Base-by-base conservation (phyloP, 2,797 vertebrate species). In the Alectoris magna region DNA sequence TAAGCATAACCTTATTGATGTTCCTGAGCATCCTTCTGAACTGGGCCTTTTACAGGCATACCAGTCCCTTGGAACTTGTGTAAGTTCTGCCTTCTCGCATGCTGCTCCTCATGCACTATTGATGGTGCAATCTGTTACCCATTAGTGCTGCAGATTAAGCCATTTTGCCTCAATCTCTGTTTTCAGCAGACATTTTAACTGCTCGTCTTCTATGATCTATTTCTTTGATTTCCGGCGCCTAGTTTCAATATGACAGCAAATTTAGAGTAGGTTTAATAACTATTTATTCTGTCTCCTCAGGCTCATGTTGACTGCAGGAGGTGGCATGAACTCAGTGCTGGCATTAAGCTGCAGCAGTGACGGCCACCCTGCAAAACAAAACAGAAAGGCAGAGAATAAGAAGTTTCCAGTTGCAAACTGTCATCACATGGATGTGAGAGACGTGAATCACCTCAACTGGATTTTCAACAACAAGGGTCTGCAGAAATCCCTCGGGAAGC, bases 211-310 rank as follows among this genome's bases (percentile, higher is more conserved):
- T 79, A 83, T 87, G 75, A 95, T 86, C 60, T 78, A 92, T 95
- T 95, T 95, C 92, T 95, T 95, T 96, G 83, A 89, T 95, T 94
- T 96, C 64, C 78, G 60, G 63, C 70, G 79, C 92, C 87, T 93
- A 60, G 94, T 94, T 96, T 91, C 72, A 88, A 93, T 81, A 83
- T 90, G 92, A 93, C 84, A 96, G 93, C 93, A 93, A 90, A 90
- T 86, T 67, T 76, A 91, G 71, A 72, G 29, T 51, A 80, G 41
- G 36, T 92, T 94, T 95, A 73, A 77, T 90, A 93, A 95, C 79
- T 90, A 43, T 89, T 86, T 91, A 49, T 95, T 92, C 84, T 94
- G 49, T 89, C 80, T 94, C 82, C 84, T 90, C 70, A 85, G 91
- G 75, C 89, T 68, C 83, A 38, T 55, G 31, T 11, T 88, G 71